Conservation (phyloP, 2,888 invertebrate species). For the Netelia virgata region DNA sequence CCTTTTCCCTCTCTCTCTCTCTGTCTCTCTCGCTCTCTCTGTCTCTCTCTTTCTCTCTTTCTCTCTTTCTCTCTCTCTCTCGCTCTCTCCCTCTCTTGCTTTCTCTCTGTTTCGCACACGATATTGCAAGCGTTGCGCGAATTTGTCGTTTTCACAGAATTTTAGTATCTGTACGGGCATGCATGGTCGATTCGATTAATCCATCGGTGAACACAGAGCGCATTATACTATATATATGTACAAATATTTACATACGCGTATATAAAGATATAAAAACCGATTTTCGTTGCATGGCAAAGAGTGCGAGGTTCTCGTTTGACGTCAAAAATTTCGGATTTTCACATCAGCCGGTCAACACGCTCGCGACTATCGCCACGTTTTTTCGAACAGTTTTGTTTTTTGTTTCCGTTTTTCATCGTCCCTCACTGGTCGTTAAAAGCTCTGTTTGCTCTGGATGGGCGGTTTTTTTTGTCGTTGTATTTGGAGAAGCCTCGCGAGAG, state of each 20-base stretch:
- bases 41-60: background rate
- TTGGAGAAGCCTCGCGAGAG: background rate
- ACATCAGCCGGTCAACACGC: background rate
- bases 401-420: background rate
- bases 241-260: constrained; percentile 14
- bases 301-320: background rate
- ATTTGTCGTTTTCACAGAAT: constrained; percentile 12
- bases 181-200: constrained; percentile 29
- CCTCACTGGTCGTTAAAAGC: constrained; percentile 5
- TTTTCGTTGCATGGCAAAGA: background rate
- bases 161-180: constrained; percentile 11
- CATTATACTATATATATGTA: constrained; percentile 12
- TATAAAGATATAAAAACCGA: background rate
- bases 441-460: background rate
- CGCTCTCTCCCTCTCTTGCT: background rate
- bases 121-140: background rate
- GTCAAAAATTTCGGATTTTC: constrained; percentile 2
- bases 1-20: no score
- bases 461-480: constrained; percentile 16
- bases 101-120: background rate
- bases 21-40: background rate
- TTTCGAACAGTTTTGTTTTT: background rate
- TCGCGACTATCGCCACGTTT: background rate
- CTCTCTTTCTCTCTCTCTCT: no score
- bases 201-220: constrained; percentile 20